Conservation (phyloP, 1,140 invertebrate genomes). For the Antheraea mylitta region DNA sequence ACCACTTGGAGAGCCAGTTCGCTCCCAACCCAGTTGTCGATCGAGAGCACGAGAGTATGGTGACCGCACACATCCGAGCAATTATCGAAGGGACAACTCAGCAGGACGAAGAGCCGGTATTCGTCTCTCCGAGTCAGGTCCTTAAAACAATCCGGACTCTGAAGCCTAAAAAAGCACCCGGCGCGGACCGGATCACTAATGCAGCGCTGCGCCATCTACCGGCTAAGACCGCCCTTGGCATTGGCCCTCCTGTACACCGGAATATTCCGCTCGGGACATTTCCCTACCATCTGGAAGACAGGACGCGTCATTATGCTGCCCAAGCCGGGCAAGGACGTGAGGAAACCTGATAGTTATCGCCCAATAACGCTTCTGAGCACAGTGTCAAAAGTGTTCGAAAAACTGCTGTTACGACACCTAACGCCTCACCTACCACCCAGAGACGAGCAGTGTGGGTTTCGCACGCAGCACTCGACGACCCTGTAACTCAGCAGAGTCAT, state of each 20-base stretch:
- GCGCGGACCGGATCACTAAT: no score
- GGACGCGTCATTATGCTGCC: neutral
- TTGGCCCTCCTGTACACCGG: neutral
- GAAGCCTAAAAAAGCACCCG: neutral
- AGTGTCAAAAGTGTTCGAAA: no score
- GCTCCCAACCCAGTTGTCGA: neutral
- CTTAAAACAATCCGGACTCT: neutral
- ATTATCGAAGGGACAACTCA: neutral
- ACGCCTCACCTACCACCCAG: no score
- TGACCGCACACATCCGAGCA: neutral
- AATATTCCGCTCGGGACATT: neutral
- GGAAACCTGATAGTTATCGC: no score
- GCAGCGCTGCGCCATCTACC: neutral
- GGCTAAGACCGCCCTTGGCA: neutral
- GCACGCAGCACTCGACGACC: no score
- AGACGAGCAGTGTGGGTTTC: no score
- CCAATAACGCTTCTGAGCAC: no score
- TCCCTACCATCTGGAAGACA: no score
- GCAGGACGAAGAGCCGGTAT: neutral
- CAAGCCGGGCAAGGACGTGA: neutral
- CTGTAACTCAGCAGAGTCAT: no score
- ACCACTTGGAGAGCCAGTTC: neutral
- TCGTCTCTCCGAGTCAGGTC: neutral
- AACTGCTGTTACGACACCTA: no score
- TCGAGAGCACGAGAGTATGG: neutral